Conservation (phyloP, 64 coral and sea anemone species). For the Catalaphyllia jardinei region DNA sequence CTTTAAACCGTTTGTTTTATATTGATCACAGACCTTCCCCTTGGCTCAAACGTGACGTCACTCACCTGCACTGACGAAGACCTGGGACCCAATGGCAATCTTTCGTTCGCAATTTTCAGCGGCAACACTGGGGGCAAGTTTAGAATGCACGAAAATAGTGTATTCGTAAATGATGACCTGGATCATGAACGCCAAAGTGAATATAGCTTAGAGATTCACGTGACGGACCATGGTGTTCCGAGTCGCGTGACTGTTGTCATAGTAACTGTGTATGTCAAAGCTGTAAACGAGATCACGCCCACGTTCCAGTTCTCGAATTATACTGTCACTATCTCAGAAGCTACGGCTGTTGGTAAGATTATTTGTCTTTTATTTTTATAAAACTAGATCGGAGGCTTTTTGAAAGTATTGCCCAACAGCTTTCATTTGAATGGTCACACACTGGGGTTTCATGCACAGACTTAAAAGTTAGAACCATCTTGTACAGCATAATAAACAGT, state of each 20-base stretch:
- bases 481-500: neutral
- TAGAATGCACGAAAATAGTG: constrained; percentile 32
- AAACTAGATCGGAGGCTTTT: neutral
- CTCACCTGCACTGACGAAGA: constrained; percentile 50
- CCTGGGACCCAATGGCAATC: constrained; percentile 48
- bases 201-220: constrained; percentile 48
- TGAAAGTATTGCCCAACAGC: too few species aligned
- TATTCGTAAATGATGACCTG: constrained; percentile 9
- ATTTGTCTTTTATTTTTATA: neutral
- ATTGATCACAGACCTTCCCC: neutral
- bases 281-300: constrained; percentile 40
- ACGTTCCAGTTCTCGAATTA: constrained; percentile 41
- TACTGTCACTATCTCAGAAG: constrained; percentile 57
- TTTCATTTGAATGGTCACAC: neutral
- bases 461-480: neutral
- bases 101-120: constrained; percentile 38
- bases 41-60: constrained; percentile 33
- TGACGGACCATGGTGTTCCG: constrained; percentile 34
- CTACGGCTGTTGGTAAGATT: constrained; percentile 30
- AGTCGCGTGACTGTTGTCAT: constrained; percentile 45
- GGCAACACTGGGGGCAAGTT: constrained; percentile 53
- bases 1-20: too few species aligned
- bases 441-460: neutral
- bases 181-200: constrained; percentile 41
- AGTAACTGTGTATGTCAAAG: constrained; percentile 47